Evolutionary conservation across 2,113 vertebrate species (phyloP).

Genomic region (Psephotus haematonotus): DNA sequence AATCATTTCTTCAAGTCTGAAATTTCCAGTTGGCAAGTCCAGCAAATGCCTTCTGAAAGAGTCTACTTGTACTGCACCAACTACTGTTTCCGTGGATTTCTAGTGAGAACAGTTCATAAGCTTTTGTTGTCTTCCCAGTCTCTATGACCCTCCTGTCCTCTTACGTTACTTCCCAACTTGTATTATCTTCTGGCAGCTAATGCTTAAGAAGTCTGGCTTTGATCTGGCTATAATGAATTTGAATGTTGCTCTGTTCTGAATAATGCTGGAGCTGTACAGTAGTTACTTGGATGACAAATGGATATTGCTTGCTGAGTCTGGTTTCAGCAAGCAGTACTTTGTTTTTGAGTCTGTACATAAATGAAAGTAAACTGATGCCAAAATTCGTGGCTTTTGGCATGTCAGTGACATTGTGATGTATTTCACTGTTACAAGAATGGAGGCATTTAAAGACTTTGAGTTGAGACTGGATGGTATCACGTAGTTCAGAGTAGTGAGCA

Average conservation of each 20-base stretch:
- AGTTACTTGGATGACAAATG: background rate
- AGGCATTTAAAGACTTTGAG: background rate
- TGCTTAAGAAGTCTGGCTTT: background rate
- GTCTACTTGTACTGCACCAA: background rate
- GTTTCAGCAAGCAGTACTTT: background rate
- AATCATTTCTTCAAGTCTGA: background rate
- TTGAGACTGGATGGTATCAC: background rate
- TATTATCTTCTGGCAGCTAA: background rate
- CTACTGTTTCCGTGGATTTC: background rate
- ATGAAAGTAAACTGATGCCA: background rate
- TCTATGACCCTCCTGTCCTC: background rate
- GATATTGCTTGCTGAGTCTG: background rate
- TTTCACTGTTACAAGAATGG: background rate
- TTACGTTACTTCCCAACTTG: background rate
- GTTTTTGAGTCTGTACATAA: background rate
- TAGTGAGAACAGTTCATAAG: background rate
- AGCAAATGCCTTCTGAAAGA: background rate
- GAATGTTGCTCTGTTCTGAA: background rate
- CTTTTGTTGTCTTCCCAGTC: background rate
- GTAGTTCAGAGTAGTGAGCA: background rate
- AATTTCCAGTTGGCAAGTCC: background rate
- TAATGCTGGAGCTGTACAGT: background rate
- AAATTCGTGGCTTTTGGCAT: background rate
- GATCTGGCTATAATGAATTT: background rate
- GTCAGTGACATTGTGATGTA: background rate